phyloP scores from a whole-genome alignment of 2,113 vertebrate species.

The Leptobrachium leishanense region DNA sequence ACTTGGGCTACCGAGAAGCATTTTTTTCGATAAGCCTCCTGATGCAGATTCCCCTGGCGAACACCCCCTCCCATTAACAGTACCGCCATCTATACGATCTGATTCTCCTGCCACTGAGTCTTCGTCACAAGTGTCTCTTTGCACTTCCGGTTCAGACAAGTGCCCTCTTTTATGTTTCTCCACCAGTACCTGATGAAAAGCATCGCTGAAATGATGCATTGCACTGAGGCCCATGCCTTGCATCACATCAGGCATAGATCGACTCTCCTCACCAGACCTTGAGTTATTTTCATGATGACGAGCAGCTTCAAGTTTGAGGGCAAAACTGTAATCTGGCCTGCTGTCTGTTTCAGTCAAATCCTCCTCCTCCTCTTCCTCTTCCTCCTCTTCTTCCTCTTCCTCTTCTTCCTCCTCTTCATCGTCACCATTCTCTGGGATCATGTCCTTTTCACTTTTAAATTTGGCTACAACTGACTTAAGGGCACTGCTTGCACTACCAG shows the following conservation, averaged over 20 bases:
- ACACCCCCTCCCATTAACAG: slow-evolving; percentile 90
- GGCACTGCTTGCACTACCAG: slow-evolving; percentile 93
- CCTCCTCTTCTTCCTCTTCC: slow-evolving; percentile 94
- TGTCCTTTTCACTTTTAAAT: slow-evolving; percentile 90
- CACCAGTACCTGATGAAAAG: slow-evolving; percentile 84
- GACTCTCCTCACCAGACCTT: slow-evolving; percentile 73
- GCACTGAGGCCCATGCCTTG: slow-evolving; percentile 95
- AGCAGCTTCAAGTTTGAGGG: slow-evolving; percentile 86
- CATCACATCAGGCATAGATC: slow-evolving; percentile 92
- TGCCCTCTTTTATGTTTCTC: slow-evolving; percentile 91
- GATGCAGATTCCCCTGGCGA: slow-evolving; percentile 94
- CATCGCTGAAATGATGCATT: slow-evolving; percentile 99
- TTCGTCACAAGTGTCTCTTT: slow-evolving; percentile 90
- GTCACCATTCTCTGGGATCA: slow-evolving; percentile 88
- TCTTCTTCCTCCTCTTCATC: slow-evolving; percentile 95
- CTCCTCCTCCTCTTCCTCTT: slow-evolving; percentile 88
- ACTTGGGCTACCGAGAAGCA: slow-evolving; percentile 95
- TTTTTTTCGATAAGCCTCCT: slow-evolving; percentile 94
- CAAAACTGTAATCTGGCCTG: slow-evolving; percentile 88
- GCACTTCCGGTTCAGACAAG: slow-evolving; percentile 87
- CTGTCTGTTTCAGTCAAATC: slow-evolving; percentile 80
- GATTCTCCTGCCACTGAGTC: slow-evolving; percentile 89
- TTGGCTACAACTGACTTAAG: slow-evolving; percentile 98
- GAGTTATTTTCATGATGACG: slow-evolving; percentile 92
- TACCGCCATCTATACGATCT: slow-evolving; percentile 87